These are phyloP conservation scores for Xiphophorus maculatus DNA, from an alignment of 2,113 vertebrate genomes.

Conservation along the genomic window DNA sequence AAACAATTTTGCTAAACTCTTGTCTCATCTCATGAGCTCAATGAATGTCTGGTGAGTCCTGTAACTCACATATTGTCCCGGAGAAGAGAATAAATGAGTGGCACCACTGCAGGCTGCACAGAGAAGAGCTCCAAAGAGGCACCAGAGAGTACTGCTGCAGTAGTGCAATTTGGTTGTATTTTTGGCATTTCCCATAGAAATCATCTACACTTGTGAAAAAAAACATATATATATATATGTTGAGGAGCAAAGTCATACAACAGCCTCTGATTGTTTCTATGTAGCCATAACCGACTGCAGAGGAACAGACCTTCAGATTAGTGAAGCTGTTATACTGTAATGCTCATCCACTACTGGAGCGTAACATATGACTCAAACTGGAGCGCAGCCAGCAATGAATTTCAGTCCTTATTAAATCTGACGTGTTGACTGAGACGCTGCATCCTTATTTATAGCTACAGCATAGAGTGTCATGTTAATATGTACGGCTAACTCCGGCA, in stretches of 20 bases:
- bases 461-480: conserved; percentile 22
- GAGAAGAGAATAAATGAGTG: background rate
- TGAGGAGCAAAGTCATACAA: background rate
- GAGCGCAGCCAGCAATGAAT: conserved; percentile 31
- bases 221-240: too few relatives aligned
- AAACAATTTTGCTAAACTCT: background rate
- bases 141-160: background rate
- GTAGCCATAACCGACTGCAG: background rate
- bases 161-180: background rate
- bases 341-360: conserved; percentile 33
- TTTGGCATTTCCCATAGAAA: background rate
- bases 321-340: background rate
- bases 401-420: conserved; percentile 44
- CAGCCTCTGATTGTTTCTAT: background rate
- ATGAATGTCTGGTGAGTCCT: background rate
- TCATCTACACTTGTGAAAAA: background rate
- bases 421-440: conserved; percentile 22
- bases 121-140: background rate
- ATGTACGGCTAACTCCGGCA: background rate
- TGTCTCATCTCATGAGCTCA: background rate
- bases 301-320: background rate
- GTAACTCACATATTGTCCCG: background rate
- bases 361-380: conserved; percentile 33
- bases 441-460: conserved; percentile 54
- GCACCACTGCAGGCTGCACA: background rate